phyloP scores from a whole-genome alignment of 2,888 invertebrate genomes.

The Lysandra bellargus region DNA sequence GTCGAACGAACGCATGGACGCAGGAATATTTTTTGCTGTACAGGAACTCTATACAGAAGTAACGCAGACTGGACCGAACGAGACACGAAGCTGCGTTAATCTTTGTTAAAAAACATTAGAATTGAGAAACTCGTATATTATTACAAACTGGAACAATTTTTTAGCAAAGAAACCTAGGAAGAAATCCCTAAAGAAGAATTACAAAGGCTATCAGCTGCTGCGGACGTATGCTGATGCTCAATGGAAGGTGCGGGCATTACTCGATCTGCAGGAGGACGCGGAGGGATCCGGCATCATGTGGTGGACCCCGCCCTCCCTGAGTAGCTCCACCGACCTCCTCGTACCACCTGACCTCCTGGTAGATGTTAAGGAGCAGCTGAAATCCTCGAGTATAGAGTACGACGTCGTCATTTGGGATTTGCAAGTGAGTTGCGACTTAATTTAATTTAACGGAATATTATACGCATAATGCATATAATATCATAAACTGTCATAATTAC shows the following conservation, averaged over 20 bases:
- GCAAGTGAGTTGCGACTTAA: conserved; percentile 72
- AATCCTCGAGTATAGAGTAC: conserved; percentile 82
- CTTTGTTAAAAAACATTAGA: too few species aligned
- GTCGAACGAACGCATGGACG: too few species aligned
- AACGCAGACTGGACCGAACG: too few species aligned
- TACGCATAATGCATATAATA: neutral
- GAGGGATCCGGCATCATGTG: conserved; percentile 75
- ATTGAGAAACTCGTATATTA: too few species aligned
- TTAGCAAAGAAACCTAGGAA: conserved; percentile 61
- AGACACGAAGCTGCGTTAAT: too few species aligned
- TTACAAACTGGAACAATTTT: conserved; percentile 17
- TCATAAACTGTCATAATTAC: too few species aligned
- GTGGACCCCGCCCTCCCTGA: conserved; percentile 74
- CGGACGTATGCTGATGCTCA: conserved; percentile 64
- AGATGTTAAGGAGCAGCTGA: conserved; percentile 81
- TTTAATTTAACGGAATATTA: neutral
- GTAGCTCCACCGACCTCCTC: conserved; percentile 84
- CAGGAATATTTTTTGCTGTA: too few species aligned
- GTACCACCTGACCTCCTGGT: conserved; percentile 84
- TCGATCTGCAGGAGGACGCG: conserved; percentile 73
- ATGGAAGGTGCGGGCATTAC: conserved; percentile 70
- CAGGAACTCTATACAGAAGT: too few species aligned
- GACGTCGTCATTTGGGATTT: conserved; percentile 86
- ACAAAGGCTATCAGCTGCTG: conserved; percentile 79
- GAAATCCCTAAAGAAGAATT: conserved; percentile 70